Conservation (phyloP, 1,140 invertebrate species). For the Onthophagus taurus region DNA sequence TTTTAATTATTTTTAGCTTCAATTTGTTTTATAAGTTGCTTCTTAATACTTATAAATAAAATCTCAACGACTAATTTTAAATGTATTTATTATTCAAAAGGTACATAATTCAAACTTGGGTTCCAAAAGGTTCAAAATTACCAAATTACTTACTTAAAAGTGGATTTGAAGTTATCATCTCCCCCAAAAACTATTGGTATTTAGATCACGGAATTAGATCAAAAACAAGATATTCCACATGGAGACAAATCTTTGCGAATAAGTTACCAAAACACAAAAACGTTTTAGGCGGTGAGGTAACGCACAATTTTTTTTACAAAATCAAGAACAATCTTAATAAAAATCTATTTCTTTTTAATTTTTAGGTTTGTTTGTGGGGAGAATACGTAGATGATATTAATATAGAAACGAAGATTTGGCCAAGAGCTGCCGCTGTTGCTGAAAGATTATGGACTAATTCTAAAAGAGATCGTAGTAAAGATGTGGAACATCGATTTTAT, state of each 20-base stretch:
- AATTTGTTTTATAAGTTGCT: no score
- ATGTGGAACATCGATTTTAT: conserved; percentile 53
- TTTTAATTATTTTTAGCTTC: no score
- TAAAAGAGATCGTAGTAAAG: conserved; percentile 30
- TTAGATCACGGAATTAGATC: conserved; percentile 77
- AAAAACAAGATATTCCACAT: conserved; percentile 55
- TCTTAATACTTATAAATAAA: no score
- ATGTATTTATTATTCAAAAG: no score
- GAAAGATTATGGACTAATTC: conserved; percentile 72
- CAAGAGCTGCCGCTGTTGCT: conserved; percentile 62
- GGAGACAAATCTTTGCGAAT: conserved; percentile 57
- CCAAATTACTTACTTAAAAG: conserved; percentile 49
- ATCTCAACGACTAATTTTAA: no score
- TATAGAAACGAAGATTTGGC: conserved; percentile 63
- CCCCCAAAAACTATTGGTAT: conserved; percentile 75
- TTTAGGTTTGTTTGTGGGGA: conserved; percentile 64
- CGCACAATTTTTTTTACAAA: background rate
- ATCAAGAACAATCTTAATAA: background rate
- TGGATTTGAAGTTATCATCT: conserved; percentile 60
- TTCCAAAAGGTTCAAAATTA: conserved; percentile 43
- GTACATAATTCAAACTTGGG: conserved; percentile 73
- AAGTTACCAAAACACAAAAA: conserved; percentile 31
- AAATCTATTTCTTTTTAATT: conserved; percentile 2
- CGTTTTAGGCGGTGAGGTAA: conserved; percentile 49
- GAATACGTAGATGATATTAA: conserved; percentile 60